Conservation (phyloP, 1,140 invertebrate genomes). For the Lepeophtheirus salmonis region DNA sequence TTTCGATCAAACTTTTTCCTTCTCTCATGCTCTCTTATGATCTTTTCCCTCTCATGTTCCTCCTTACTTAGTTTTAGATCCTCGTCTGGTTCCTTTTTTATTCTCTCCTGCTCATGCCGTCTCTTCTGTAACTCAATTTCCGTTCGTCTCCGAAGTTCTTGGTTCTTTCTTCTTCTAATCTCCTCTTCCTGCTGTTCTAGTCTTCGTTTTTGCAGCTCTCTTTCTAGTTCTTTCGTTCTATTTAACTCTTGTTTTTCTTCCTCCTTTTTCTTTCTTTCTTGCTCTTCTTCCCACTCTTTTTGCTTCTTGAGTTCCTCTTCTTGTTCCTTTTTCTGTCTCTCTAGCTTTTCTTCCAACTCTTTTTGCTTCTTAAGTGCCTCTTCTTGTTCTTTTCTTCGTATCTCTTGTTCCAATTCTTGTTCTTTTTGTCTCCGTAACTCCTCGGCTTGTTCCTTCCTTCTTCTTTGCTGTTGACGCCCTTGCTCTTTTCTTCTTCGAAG, state of each 20-base stretch:
- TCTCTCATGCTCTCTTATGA: too few species aligned
- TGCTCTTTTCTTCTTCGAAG: too few species aligned
- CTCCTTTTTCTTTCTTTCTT: background rate
- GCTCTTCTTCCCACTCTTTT: background rate
- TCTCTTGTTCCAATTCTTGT: too few species aligned
- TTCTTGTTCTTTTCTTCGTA: background rate
- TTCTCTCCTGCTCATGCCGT: background rate
- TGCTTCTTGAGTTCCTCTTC: background rate
- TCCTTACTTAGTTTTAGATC: too few species aligned
- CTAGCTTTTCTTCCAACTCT: background rate
- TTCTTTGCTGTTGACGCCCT: too few species aligned
- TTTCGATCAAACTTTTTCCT: too few species aligned
- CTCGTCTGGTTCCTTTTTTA: background rate
- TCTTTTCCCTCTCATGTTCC: too few species aligned
- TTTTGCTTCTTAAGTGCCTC: background rate
- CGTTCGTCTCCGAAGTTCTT: background rate
- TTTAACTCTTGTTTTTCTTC: background rate
- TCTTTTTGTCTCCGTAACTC: too few species aligned
- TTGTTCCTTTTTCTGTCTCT: conserved; percentile 8
- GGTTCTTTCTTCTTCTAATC: background rate
- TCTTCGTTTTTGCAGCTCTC: background rate
- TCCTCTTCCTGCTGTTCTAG: background rate
- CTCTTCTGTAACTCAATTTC: background rate
- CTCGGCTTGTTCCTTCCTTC: too few species aligned
- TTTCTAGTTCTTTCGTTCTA: background rate